Evolutionary conservation across 2,113 vertebrate genomes (phyloP), one percentile per base, ranked within the genome.

Genomic region (Miniopterus natalensis): DNA sequence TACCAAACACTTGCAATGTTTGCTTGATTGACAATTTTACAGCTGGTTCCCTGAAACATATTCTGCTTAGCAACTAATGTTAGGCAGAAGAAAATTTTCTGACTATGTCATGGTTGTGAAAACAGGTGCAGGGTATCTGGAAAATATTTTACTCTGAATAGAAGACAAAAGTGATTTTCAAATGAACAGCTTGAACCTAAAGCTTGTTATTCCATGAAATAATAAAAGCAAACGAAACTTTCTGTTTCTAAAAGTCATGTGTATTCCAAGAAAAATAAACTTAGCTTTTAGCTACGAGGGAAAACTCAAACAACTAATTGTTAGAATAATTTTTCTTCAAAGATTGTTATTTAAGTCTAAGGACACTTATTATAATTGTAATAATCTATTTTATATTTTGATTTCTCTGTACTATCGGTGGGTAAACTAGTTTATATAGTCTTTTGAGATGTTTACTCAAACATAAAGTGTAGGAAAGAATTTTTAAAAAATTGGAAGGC

Each of bases 181-280:
- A 40, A 77, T 42, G 49, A 79, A 66, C 12, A 94, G 59, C 73
- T 94, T 85, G 31, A 90, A 87, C 31, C 31, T 84, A 73, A 96
- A 92, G 27, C 59, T 80, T 94, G 55, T 61, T 57, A 91, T 59
- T 36, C 55, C 36, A 88, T 40, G 12, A 77, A 83, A 91, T 85
- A 89, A 97, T 88, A 95, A 97, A 97, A 85, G 23, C 47, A 57
- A 96, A 88, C 20, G 25, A 70, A 75, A 57, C 2, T 31, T 89
- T 96, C 25, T 83, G 40, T 83, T 93, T 93, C n/a, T 89, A 63
- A 95, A 92, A 45, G 12, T 68, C 31, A 0, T 59, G 2, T 55
- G 49, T 40, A 88, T 96, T 96, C 71, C 85, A 92, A 63, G 14
- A 97, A 90, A 96, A 96, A 97, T 36, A 95, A 95, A 87, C 42